A percentile compares a stretch with the other conserved stretches of the same genome.
phyloP scores from a whole-genome alignment of 2,113 vertebrate species.

The Odocoileus virginianus region DNA sequence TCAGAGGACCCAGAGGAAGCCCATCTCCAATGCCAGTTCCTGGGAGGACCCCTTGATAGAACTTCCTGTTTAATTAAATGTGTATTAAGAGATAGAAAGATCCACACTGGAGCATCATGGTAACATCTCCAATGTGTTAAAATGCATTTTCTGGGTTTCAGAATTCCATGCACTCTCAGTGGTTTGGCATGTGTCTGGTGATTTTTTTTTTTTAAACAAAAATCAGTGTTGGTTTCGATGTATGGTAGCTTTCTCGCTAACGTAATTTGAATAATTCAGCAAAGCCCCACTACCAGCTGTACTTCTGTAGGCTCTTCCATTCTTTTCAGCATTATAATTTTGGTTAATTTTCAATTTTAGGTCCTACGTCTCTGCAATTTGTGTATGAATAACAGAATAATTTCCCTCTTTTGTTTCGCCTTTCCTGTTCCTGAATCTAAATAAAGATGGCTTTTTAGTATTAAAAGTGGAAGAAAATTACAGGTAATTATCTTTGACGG shows the following conservation, averaged over 20 bases:
- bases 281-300: constrained; percentile 95
- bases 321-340: constrained; percentile 97
- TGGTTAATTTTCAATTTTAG: constrained; percentile 98
- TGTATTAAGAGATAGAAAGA: neutral
- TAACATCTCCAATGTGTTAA: neutral
- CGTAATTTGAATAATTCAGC: constrained; percentile 86
- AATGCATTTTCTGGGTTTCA: constrained; percentile 39
- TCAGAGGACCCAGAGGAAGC: neutral
- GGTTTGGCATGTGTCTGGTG: constrained; percentile 22
- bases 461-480: constrained; percentile 99
- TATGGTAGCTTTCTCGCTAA: constrained; percentile 82
- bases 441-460: constrained; percentile 99
- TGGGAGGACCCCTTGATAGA: neutral
- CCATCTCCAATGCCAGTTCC: neutral
- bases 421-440: constrained; percentile 99
- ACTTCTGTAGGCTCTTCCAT: constrained; percentile 87
- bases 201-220: constrained; percentile 55
- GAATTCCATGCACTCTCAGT: constrained; percentile 47
- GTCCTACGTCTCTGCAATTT: constrained; percentile 98
- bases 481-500: constrained; percentile 99
- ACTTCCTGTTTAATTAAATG: constrained; percentile 36
- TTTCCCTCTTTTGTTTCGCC: constrained; percentile 99
- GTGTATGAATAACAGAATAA: constrained; percentile 99
- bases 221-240: constrained; percentile 79
- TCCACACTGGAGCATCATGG: neutral